These are phyloP conservation scores for Acronicta leporina DNA, from an alignment of 2,888 invertebrate genomes.

Conservation along the genomic window DNA sequence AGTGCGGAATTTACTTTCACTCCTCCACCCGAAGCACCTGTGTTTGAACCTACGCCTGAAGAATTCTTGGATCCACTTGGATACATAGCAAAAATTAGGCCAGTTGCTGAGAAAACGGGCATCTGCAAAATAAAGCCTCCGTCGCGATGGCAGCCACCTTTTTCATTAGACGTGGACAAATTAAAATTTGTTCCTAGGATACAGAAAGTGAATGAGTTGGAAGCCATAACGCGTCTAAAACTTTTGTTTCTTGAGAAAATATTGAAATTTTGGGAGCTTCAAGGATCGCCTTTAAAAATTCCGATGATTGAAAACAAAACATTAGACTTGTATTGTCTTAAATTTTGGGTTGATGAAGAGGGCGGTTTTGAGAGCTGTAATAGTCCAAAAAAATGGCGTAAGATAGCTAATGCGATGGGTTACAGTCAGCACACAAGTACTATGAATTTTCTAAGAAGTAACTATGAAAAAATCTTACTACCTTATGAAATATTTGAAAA, in stretches of 20 bases:
- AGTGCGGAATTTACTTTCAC: conserved; percentile 87
- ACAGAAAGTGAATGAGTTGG: conserved; percentile 87
- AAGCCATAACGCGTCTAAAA: conserved; percentile 92
- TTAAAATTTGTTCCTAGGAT: conserved; percentile 87
- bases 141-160: conserved; percentile 93
- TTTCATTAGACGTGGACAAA: conserved; percentile 93
- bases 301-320: conserved; percentile 92
- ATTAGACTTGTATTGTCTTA: conserved; percentile 91
- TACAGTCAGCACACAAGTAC: conserved; percentile 89
- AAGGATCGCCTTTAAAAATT: conserved; percentile 90
- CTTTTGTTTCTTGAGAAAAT: conserved; percentile 93
- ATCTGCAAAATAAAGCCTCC: conserved; percentile 94
- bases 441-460: conserved; percentile 88
- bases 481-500: conserved; percentile 90
- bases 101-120: conserved; percentile 92
- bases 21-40: conserved; percentile 91
- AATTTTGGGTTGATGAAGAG: conserved; percentile 89
- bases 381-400: conserved; percentile 91
- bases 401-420: conserved; percentile 90
- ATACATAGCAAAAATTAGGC: conserved; percentile 92
- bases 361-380: conserved; percentile 90
- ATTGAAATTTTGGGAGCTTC: conserved; percentile 93
- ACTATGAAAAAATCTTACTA: conserved; percentile 92
- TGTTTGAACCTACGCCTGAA: conserved; percentile 92
- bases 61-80: conserved; percentile 93